Percentiles rank a stretch among this genome's conserved stretches.
phyloP scores from a whole-genome alignment of 1,140 invertebrate genomes.

The Lepidostoma basale region DNA sequence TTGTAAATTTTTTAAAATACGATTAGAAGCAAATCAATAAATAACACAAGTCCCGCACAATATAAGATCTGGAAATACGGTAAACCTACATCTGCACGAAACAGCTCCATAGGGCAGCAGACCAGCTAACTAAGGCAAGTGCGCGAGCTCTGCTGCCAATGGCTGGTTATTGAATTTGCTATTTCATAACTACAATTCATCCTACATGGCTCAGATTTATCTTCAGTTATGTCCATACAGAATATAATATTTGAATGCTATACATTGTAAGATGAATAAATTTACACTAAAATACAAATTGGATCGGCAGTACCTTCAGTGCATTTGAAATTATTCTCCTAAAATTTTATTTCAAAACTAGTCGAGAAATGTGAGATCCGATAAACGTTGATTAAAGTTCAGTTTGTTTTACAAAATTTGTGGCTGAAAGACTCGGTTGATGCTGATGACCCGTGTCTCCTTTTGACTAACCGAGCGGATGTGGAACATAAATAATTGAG shows the following conservation, averaged over 20 bases:
- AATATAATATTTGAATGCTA: background rate
- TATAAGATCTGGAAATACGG: conserved; percentile 23
- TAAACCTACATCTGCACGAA: conserved; percentile 14
- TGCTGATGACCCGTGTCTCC: no score
- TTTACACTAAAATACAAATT: background rate
- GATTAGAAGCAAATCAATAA: conserved; percentile 26
- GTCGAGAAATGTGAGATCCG: background rate
- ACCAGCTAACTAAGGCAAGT: no score
- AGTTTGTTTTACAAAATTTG: no score
- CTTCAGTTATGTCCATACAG: no score
- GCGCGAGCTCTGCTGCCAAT: no score
- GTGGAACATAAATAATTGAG: no score
- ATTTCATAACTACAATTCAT: background rate
- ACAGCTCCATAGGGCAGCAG: conserved; percentile 26
- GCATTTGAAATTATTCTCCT: background rate
- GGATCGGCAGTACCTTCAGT: no score
- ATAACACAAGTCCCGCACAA: conserved; percentile 21
- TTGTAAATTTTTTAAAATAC: conserved; percentile 20
- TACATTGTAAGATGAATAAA: background rate
- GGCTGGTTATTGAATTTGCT: conserved; percentile 19
- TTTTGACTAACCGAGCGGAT: no score
- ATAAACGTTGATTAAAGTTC: no score
- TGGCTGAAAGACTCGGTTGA: no score
- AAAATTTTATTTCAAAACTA: background rate
- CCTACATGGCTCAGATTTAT: background rate